Evolutionary conservation across 30 jellyfish, hydroid and myxozoan genomes (phyloP).

Genomic region (Cassiopea xamachana): DNA sequence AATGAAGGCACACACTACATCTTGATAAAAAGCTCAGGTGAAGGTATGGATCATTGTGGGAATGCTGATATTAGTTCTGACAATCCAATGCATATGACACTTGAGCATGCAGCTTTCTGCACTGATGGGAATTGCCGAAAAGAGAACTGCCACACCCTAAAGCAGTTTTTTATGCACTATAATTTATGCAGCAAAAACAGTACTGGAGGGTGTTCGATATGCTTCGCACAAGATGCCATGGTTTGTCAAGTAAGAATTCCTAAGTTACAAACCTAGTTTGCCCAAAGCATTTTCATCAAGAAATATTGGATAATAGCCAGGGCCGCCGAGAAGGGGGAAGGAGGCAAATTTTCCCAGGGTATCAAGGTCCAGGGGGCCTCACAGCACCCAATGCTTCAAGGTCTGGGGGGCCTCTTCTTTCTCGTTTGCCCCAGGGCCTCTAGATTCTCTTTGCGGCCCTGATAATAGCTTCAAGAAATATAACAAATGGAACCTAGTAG

Average conservation of each 20-base stretch:
- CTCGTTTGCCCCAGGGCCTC: too few relatives aligned
- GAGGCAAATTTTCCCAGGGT: too few relatives aligned
- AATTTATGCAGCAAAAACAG: conserved; percentile 36
- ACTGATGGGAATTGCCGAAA: conserved; percentile 31
- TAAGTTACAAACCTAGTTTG: background rate
- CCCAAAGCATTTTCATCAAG: background rate
- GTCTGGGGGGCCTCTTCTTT: too few relatives aligned
- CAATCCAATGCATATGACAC: conserved; percentile 5
- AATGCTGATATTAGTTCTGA: background rate
- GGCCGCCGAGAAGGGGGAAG: too few relatives aligned
- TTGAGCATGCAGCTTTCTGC: conserved; percentile 55
- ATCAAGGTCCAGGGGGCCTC: too few relatives aligned
- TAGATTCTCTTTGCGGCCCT: too few relatives aligned
- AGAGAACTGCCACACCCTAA: conserved; percentile 30
- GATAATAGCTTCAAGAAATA: too few relatives aligned
- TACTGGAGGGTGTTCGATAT: conserved; percentile 60
- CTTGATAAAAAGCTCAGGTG: background rate
- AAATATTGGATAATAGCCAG: too few relatives aligned
- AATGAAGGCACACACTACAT: conserved; percentile 2
- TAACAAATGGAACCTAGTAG: too few relatives aligned
- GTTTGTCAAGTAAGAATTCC: conserved; percentile 51
- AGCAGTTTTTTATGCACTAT: conserved; percentile 55
- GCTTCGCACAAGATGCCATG: conserved; percentile 72
- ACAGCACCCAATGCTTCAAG: too few relatives aligned
- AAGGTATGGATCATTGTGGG: background rate